A percentile compares a stretch with the other conserved stretches of the same genome.
These are phyloP conservation scores for Coryphaenoides rupestris DNA, from an alignment of 2,113 vertebrate genomes.

Conservation along the genomic window DNA sequence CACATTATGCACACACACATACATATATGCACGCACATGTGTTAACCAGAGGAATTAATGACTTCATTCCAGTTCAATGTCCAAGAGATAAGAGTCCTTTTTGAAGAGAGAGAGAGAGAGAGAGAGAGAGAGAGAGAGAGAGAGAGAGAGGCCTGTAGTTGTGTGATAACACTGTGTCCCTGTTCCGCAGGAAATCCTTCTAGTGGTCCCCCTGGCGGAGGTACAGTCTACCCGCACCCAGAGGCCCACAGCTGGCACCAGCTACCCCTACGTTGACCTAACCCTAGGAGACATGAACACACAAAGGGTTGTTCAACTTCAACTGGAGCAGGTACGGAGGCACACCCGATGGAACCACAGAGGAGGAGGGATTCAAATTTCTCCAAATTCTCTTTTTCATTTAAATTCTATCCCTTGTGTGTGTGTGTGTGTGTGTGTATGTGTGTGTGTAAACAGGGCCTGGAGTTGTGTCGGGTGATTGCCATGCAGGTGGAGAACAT, in stretches of 20 bases:
- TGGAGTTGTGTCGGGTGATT: conserved; percentile 92
- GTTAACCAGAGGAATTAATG: no score
- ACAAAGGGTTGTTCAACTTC: conserved; percentile 84
- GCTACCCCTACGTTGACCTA: conserved; percentile 91
- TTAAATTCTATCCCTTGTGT: neutral
- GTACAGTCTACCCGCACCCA: conserved; percentile 89
- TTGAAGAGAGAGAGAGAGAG: neutral
- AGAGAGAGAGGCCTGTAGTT: neutral
- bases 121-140: neutral
- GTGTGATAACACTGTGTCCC: neutral
- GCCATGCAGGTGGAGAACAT: conserved; percentile 90
- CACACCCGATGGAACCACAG: conserved; percentile 5
- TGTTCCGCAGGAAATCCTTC: conserved; percentile 77
- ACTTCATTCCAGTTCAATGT: no score
- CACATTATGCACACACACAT: neutral
- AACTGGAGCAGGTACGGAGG: conserved; percentile 85
- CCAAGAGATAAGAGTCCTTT: neutral
- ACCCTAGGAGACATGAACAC: conserved; percentile 77
- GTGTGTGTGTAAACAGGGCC: conserved; percentile 70
- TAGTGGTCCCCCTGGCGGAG: conserved; percentile 82
- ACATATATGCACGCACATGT: neutral
- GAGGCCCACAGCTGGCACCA: conserved; percentile 78
- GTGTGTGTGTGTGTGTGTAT: conserved; percentile 4
- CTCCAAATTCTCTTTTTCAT: neutral
- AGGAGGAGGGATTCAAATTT: neutral